phyloP scores from a whole-genome alignment of 2,797 vertebrate genomes.

The Rhinogobio ventralis region DNA sequence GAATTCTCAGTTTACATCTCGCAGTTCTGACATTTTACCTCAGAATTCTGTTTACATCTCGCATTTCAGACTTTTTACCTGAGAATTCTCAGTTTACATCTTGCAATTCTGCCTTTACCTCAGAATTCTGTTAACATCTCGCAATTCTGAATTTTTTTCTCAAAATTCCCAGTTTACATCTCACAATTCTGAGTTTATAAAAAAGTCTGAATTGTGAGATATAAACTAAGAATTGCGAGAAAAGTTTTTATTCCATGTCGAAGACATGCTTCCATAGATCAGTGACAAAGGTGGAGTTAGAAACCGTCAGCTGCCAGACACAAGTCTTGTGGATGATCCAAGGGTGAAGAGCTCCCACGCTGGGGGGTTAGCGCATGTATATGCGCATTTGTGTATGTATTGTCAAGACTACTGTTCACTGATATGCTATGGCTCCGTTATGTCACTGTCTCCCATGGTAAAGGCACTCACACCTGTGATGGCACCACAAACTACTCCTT shows the following conservation, averaged over 20 bases:
- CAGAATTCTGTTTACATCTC: not conserved
- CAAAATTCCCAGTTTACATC: not conserved
- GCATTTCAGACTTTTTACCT: not conserved
- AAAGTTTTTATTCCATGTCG: not conserved
- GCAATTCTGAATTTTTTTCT: not conserved
- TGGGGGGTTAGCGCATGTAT: not conserved
- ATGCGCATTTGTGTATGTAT: slow-evolving; percentile 20
- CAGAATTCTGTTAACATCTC: not conserved
- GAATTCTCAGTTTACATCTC: too few relatives aligned
- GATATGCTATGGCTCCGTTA: not conserved
- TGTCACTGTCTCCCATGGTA: slow-evolving; percentile 39
- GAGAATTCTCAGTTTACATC: too few relatives aligned
- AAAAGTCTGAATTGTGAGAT: not conserved
- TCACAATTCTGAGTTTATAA: not conserved
- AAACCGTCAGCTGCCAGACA: slow-evolving; percentile 52
- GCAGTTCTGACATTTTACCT: too few relatives aligned
- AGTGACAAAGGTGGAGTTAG: slow-evolving; percentile 29
- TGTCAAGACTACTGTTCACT: slow-evolving; percentile 7
- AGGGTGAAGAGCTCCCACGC: slow-evolving; percentile 30
- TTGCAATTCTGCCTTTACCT: too few relatives aligned
- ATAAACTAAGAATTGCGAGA: not conserved
- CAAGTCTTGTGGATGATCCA: slow-evolving; percentile 19
- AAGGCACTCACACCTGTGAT: slow-evolving; percentile 58
- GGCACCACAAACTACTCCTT: slow-evolving; percentile 27
- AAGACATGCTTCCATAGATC: not conserved